These are phyloP conservation scores for Calyptommatus sinebrachiatus DNA, from an alignment of 2,113 vertebrate genomes.

Conservation along the genomic window DNA sequence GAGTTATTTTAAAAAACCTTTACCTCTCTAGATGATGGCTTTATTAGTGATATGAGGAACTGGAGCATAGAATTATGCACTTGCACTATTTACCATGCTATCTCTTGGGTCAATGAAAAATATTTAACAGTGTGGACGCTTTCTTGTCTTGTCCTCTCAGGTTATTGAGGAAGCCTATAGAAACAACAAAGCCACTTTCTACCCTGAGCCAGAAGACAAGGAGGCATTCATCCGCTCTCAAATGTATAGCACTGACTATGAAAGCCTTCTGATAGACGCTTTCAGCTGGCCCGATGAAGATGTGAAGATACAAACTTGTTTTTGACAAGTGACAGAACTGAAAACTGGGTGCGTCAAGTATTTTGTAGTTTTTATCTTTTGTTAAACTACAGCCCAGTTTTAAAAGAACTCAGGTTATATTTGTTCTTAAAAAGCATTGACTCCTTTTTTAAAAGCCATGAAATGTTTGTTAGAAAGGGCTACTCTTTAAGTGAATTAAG, in stretches of 20 bases:
- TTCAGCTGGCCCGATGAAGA: conserved; percentile 88
- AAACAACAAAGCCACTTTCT: conserved; percentile 81
- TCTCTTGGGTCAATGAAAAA: background rate
- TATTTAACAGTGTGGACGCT: conserved; percentile 14
- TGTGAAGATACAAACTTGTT: conserved; percentile 81
- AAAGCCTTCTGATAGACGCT: conserved; percentile 81
- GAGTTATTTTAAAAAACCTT: background rate
- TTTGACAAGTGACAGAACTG: conserved; percentile 36
- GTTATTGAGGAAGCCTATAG: conserved; percentile 86
- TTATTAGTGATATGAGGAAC: background rate
- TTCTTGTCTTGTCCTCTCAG: conserved; percentile 64
- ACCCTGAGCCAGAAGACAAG: conserved; percentile 87
- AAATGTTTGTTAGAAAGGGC: conserved; percentile 47
- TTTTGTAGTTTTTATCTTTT: conserved; percentile 26
- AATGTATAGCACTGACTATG: conserved; percentile 84
- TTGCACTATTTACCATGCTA: background rate
- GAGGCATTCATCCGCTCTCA: conserved; percentile 81
- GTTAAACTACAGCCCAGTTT: background rate
- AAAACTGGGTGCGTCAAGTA: conserved; percentile 37
- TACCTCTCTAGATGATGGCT: too few relatives aligned
- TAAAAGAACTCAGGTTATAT: conserved; percentile 47
- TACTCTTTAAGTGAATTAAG: conserved; percentile 23
- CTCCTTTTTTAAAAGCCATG: conserved; percentile 52
- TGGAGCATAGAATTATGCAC: background rate
- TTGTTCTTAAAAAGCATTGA: conserved; percentile 58